A percentile compares a stretch with the other conserved stretches of the same genome.
phyloP scores from a whole-genome alignment of 2,113 vertebrate genomes.

The Aspidoscelis tigris region DNA sequence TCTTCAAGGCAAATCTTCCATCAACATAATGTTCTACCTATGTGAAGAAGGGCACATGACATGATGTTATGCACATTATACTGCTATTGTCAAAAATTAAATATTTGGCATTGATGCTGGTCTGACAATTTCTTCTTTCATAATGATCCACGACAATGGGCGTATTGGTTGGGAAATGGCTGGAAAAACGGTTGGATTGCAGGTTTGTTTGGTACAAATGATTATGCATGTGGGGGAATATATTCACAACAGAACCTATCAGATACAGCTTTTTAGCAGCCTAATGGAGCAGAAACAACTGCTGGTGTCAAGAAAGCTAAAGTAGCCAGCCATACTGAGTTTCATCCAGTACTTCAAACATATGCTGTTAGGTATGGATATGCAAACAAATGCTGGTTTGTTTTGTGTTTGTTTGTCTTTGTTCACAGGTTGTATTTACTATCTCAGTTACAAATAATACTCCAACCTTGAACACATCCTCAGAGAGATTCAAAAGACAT shows the following conservation, averaged over 20 bases:
- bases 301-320: neutral
- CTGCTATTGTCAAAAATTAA: neutral
- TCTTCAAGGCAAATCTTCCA: neutral
- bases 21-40: neutral
- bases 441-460: conserved; percentile 54
- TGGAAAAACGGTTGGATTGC: neutral
- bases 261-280: neutral
- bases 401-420: conserved; percentile 12
- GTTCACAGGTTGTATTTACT: conserved; percentile 62
- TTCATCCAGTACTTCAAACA: conserved; percentile 41
- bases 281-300: neutral
- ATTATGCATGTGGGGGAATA: neutral
- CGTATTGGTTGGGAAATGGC: neutral
- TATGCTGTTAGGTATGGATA: neutral
- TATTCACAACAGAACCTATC: neutral
- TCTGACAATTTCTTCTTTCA: neutral
- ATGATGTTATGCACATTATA: neutral
- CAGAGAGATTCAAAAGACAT: conserved; percentile 62
- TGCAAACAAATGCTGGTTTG: conserved; percentile 13
- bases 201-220: neutral
- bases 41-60: neutral
- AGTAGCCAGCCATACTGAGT: conserved; percentile 11
- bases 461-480: conserved; percentile 50
- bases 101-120: neutral
- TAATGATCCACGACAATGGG: no score